Conservation (phyloP, 2,888 invertebrate species). For the Sarcophaga carnaria region DNA sequence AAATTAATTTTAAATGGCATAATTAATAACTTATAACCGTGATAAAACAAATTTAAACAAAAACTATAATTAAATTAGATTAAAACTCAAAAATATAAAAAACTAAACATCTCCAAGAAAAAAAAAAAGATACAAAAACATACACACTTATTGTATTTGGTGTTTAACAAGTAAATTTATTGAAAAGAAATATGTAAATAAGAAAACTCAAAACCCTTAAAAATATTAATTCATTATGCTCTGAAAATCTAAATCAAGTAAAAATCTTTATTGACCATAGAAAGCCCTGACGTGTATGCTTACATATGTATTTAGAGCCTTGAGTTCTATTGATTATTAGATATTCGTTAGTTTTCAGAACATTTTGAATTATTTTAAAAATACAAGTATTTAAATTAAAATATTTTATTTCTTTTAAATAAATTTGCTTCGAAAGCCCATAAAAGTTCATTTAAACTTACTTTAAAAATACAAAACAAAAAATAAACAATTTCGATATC, state of each 20-base stretch:
- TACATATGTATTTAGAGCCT: no score
- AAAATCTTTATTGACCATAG: no score
- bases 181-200: not conserved
- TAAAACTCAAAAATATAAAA: constrained; percentile 29
- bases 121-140: not conserved
- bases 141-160: not conserved
- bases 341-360: no score
- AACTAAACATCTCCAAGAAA: constrained; percentile 21
- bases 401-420: constrained; percentile 7
- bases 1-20: constrained; percentile 52
- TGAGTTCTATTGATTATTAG: no score
- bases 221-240: no score
- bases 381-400: not conserved
- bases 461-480: not conserved
- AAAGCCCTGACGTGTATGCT: no score
- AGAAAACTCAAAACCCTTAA: no score
- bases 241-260: no score
- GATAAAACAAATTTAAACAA: constrained; percentile 51
- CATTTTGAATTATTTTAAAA: no score
- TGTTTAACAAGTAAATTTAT: not conserved
- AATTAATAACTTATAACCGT: constrained; percentile 56
- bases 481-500: constrained; percentile 28
- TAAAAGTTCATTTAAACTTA: constrained; percentile 8
- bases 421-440: constrained; percentile 19
- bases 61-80: constrained; percentile 40